Evolutionary conservation across 2,113 vertebrate genomes (phyloP).

Genomic region (Microtus ochrogaster): DNA sequence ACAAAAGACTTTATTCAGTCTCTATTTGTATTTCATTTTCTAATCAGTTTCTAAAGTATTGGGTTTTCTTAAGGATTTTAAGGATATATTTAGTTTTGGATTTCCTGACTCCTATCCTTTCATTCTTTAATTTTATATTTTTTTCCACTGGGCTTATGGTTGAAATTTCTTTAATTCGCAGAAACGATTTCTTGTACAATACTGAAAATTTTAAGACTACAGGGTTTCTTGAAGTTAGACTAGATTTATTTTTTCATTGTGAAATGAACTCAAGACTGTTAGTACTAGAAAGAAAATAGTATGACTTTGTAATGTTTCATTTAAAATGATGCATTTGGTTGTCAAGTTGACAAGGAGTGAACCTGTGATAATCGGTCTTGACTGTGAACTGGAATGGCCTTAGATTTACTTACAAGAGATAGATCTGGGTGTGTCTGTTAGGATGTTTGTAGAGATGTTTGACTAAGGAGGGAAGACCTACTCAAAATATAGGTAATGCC

Average conservation of each 20-base stretch:
- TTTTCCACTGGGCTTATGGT: neutral
- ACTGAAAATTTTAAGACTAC: neutral
- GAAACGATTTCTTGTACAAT: neutral
- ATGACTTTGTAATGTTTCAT: neutral
- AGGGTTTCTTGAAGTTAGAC: neutral
- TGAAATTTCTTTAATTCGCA: neutral
- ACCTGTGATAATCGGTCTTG: neutral
- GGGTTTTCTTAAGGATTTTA: neutral
- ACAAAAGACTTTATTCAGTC: neutral
- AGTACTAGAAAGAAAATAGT: neutral
- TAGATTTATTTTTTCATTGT: neutral
- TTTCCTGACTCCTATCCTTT: neutral
- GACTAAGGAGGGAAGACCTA: neutral
- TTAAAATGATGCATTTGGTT: neutral
- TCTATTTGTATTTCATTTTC: neutral
- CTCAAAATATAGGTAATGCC: neutral
- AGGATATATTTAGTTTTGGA: neutral
- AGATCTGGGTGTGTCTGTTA: neutral
- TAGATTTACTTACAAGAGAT: neutral
- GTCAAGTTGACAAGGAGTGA: neutral
- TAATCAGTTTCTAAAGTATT: neutral
- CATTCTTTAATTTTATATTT: neutral
- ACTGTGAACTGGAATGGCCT: neutral
- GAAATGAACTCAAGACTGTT: neutral
- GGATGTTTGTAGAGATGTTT: neutral